Conservation (phyloP, 1,140 invertebrate genomes). For the Trachymyrmex septentrionalis region DNA sequence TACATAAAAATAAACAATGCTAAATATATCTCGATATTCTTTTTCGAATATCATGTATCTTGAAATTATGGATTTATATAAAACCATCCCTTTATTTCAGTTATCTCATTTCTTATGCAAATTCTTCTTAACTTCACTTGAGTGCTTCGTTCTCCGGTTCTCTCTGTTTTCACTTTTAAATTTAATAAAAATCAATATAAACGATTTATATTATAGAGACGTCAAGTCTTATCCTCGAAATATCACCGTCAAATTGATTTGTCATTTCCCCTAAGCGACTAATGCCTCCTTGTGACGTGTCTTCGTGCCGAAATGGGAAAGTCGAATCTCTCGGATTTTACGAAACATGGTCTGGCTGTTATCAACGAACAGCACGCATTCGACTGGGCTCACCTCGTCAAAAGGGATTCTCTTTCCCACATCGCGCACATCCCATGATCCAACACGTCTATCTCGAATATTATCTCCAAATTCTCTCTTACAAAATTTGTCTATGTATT, state of each 20-base stretch:
- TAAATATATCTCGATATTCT: no score
- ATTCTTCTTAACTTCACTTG: slow-evolving; percentile 11
- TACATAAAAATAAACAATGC: not conserved
- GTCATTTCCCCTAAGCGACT: slow-evolving; percentile 60
- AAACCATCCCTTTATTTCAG: not conserved
- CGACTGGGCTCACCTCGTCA: slow-evolving; percentile 77
- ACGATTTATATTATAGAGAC: slow-evolving; percentile 10
- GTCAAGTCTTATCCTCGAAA: slow-evolving; percentile 40
- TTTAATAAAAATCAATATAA: slow-evolving; percentile 26
- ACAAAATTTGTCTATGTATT: slow-evolving; percentile 57
- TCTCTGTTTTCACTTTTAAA: slow-evolving; percentile 1
- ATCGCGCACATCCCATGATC: slow-evolving; percentile 73
- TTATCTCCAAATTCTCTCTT: slow-evolving; percentile 75
- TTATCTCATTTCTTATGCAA: slow-evolving; percentile 22
- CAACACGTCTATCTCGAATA: slow-evolving; percentile 73
- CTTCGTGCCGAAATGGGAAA: slow-evolving; percentile 73
- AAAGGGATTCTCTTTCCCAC: slow-evolving; percentile 74
- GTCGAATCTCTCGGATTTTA: slow-evolving; percentile 75
- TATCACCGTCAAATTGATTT: slow-evolving; percentile 58
- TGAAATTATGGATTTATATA: slow-evolving; percentile 15
- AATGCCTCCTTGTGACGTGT: slow-evolving; percentile 63
- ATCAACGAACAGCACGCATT: slow-evolving; percentile 79
- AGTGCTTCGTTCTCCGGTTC: not conserved
- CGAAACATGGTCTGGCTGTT: slow-evolving; percentile 74
- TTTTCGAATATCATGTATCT: slow-evolving; percentile 7